Evolutionary conservation across 2,888 invertebrate species (phyloP), one percentile per base, ranked within the genome.

Genomic region (Sisyra terminalis): DNA sequence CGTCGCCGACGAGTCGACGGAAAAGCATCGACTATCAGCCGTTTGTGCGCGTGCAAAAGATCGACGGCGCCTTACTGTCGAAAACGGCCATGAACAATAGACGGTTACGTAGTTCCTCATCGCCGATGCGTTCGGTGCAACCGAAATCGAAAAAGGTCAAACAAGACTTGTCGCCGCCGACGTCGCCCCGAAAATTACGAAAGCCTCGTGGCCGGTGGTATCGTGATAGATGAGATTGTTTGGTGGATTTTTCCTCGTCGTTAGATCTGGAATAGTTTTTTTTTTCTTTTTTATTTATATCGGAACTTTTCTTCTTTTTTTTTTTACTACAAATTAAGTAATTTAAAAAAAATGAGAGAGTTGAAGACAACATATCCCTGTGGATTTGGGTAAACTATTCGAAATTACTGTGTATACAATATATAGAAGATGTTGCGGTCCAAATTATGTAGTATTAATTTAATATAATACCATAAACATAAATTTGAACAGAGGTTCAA

Each of bases 31-130:
- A 71, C 54, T 65, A 73, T 54, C 76, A 78, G 56, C 78, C 78
- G 0, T 72, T 74, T 46, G 78, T 79, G 50, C 65, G 75, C 9
- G 75, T 78, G 49, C 72, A 75, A 55, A 72, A 78, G 48, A 70
- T 78, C 50, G 75, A 75, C 47, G 14, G 11, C 3, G 3, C 37
- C 3, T 58, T 60, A 36, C 54, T 58, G 48, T 59, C 60, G 49
- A 57, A 57, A 46, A 55, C 55, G 52, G 55, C 57, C 51, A 48
- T 55, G 14, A 37, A 37, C 29, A 49, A 48, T 35, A 50, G 53
- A 45, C 49, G 50, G n/a, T 42, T 51, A 39, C 46, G 50, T 10
- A 51, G 50, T 41, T 52, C 50, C 32, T 46, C 52, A 36, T 49
- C 53, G n/a, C 52, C 53, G 9, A 49, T 17, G 17, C 38, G 49